These are phyloP conservation scores for Ranitomeya imitator DNA, from an alignment of 2,113 vertebrate genomes.

Conservation along the genomic window DNA sequence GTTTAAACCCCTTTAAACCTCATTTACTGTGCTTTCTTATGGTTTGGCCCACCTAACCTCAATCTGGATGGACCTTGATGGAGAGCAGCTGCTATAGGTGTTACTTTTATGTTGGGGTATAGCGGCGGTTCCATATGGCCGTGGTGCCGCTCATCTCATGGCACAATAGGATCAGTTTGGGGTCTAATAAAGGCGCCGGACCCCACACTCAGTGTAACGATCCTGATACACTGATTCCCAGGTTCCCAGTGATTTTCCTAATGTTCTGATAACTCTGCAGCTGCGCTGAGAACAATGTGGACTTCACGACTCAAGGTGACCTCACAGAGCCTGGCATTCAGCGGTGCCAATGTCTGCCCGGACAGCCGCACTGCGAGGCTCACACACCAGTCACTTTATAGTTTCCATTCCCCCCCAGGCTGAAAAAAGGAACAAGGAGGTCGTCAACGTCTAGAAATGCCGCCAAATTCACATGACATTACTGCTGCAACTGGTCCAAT, in stretches of 20 bases:
- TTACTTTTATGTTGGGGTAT: no score
- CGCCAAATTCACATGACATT: background rate
- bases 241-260: background rate
- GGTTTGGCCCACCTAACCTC: no score
- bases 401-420: background rate
- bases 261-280: background rate
- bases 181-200: background rate
- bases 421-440: background rate
- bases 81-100: no score
- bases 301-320: conserved; percentile 44
- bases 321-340: conserved; percentile 22
- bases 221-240: background rate
- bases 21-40: no score
- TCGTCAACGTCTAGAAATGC: background rate
- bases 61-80: no score
- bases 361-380: background rate
- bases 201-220: background rate
- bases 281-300: conserved; percentile 17
- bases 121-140: no score
- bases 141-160: no score
- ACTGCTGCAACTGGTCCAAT: no score
- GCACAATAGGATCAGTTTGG: background rate
- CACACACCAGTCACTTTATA: background rate
- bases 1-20: no score
- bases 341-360: conserved; percentile 27